Percentiles rank a stretch among this genome's conserved stretches.
These are phyloP conservation scores for Salvelinus namaycush DNA, from an alignment of 2,113 vertebrate genomes.

Conservation along the genomic window DNA sequence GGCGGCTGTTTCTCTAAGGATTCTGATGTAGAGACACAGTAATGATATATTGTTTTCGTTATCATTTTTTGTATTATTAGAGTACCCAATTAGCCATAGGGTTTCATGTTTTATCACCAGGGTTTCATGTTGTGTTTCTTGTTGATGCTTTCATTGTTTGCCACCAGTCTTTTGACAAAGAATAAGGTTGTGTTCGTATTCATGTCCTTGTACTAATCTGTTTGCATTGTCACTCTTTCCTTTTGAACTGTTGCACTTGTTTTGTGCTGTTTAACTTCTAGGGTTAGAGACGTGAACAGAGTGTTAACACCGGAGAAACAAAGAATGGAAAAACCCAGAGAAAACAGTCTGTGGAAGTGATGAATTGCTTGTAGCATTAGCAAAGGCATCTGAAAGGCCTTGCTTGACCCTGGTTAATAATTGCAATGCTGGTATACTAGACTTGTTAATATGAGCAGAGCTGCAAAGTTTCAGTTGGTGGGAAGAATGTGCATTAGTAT, in stretches of 20 bases:
- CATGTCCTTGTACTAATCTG: conserved; percentile 4
- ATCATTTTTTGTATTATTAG: too few species aligned
- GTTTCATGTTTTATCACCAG: not conserved
- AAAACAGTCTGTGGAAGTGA: conserved; percentile 25
- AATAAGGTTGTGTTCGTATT: not conserved
- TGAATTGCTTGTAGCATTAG: conserved; percentile 16
- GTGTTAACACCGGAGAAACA: conserved; percentile 13
- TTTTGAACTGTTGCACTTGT: not conserved
- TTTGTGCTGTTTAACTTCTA: conserved; percentile 1
- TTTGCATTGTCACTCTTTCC: conserved; percentile 7
- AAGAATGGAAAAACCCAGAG: conserved; percentile 20
- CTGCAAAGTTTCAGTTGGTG: not conserved
- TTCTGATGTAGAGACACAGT: not conserved
- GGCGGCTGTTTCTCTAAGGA: not conserved
- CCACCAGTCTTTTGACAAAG: not conserved
- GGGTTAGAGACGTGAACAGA: conserved; percentile 10
- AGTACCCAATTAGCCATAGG: too few species aligned
- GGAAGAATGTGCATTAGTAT: not conserved
- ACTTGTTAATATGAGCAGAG: not conserved
- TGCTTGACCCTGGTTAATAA: conserved; percentile 11
- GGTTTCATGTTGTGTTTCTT: not conserved
- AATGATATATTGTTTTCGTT: not conserved
- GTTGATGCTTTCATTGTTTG: not conserved
- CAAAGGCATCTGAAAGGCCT: conserved; percentile 15
- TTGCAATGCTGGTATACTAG: not conserved